Conservation (phyloP, 2,888 invertebrate species). For the Chrysodeixis includens region DNA sequence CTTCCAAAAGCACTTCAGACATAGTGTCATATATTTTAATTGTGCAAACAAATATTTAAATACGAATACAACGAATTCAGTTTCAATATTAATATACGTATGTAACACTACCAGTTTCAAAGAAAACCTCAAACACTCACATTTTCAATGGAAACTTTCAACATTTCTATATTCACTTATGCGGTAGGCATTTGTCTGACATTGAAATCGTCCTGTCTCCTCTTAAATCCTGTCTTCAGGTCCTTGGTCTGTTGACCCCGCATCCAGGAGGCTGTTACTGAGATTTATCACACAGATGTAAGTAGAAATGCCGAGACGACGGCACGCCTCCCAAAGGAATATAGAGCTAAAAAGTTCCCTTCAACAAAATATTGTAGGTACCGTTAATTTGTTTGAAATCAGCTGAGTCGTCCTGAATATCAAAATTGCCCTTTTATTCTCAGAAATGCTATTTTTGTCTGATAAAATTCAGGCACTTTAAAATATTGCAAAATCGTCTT, state of each 20-base stretch:
- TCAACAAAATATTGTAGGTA: background rate
- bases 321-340: constrained; percentile 1
- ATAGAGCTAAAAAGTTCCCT: background rate
- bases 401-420: background rate
- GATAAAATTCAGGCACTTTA: too few species aligned
- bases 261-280: background rate
- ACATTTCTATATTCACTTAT: background rate
- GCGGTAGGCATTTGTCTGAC: background rate
- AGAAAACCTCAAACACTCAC: too few species aligned
- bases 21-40: too few species aligned
- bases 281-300: background rate
- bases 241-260: background rate
- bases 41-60: too few species aligned
- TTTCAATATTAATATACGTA: too few species aligned
- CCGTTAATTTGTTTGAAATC: background rate
- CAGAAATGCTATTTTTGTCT: background rate
- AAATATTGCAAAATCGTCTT: too few species aligned
- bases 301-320: constrained; percentile 4
- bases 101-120: too few species aligned
- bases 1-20: too few species aligned
- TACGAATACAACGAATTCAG: too few species aligned
- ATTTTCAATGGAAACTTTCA: too few species aligned
- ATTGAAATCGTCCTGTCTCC: background rate
- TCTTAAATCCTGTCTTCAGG: too few species aligned
- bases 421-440: background rate